Evolutionary conservation across 1,140 invertebrate genomes (phyloP), one percentile per base, ranked within the genome.

Genomic region (Drosophila cardini): DNA sequence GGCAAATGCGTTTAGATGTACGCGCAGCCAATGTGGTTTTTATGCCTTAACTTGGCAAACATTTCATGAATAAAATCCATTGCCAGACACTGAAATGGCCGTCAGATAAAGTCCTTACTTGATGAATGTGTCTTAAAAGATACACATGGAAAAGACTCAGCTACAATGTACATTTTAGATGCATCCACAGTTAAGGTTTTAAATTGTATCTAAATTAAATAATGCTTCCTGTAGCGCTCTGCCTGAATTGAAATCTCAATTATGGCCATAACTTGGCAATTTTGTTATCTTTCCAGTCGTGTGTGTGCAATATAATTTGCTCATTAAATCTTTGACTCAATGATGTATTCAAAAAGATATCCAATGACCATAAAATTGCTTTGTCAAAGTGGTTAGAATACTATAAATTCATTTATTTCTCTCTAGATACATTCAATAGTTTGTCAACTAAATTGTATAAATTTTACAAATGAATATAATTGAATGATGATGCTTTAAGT

Each of bases 21-120:
- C n/a, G 16, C 50, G 43, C 55, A 52, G 45, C 30, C 68, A 71
- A 26, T 40, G 21, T 8, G 57, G 50, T 26, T 40, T 64, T 63
- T 58, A 63, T 43, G 70, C 15, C 55, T 34, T 32, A 46, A 48
- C 57, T 40, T 45, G 58, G 55, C 16, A 50, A 42, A 50, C 45
- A 67, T 48, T 62, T 62, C 52, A 53, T 68, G 50, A 73, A 79
- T 30, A 50, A 62, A 70, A 64, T 46, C 70, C 64, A 53, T 65
- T 48, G 69, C 69, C 69, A 72, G 69, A 72, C 69, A 10, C 52
- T 50, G 52, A 65, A 72, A 72, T 72, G 61, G 69, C 69, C 69
- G 32, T 36, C 72, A 65, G 72, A 76, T 80, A 72, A 76, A 43
- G 72, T 56, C 77, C 48, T 30, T 21, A 64, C 68, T 50, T 64